These are phyloP conservation scores for Drosophila meridiana DNA, from an alignment of 2,888 invertebrate genomes.

Conservation along the genomic window DNA sequence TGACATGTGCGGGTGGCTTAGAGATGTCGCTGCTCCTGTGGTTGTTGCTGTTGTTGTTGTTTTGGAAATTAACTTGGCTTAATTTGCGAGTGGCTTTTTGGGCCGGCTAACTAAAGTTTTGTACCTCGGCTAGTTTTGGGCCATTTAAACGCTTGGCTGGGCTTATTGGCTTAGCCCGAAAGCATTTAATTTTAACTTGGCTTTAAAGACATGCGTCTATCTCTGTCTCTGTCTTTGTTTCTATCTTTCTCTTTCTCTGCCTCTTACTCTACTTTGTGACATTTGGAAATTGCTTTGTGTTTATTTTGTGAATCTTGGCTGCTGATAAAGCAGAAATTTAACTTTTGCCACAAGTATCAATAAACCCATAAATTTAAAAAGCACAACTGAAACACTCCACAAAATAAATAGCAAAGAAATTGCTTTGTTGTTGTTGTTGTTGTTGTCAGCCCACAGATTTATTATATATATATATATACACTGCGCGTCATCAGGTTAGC, in stretches of 20 bases:
- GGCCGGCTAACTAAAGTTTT: conserved; percentile 15
- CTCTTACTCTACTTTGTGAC: not conserved
- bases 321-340: conserved; percentile 55
- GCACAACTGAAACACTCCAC: conserved; percentile 13
- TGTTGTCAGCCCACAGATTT: conserved; percentile 40
- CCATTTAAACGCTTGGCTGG: conserved; percentile 44
- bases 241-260: not conserved
- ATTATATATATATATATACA: conserved; percentile 14
- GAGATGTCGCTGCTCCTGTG: not conserved
- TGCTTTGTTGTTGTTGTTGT: conserved; percentile 3
- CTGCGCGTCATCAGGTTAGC: no score
- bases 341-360: conserved; percentile 59
- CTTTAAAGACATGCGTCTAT: not conserved
- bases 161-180: conserved; percentile 18
- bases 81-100: conserved; percentile 51
- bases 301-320: conserved; percentile 18
- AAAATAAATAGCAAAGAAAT: conserved; percentile 27
- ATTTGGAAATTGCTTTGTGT: conserved; percentile 10
- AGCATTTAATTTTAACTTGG: conserved; percentile 20
- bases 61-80: conserved; percentile 57
- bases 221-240: not conserved
- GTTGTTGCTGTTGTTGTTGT: conserved; percentile 39
- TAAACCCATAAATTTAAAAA: conserved; percentile 70
- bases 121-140: conserved; percentile 15
- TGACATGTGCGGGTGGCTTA: conserved; percentile 64